Conservation (phyloP, 2,888 invertebrate genomes). For the Nowickia ferox region DNA sequence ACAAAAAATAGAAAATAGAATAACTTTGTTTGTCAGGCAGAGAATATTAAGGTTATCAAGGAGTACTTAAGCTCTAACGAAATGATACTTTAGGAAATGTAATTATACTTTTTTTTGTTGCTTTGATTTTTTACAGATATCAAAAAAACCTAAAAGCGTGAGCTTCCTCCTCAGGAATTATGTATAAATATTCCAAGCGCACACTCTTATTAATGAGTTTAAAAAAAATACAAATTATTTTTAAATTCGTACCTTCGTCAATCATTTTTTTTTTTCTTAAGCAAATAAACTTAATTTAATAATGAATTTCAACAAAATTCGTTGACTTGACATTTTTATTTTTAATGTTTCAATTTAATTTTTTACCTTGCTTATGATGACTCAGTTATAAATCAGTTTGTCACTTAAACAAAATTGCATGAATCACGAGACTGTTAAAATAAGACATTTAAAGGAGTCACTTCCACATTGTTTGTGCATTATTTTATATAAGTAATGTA, state of each 20-base stretch:
- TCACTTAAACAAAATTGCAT: constrained; percentile 22
- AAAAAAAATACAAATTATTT: too few species aligned
- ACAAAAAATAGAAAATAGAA: neutral
- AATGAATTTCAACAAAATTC: neutral
- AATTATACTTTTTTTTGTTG: too few species aligned
- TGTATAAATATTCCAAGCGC: too few species aligned
- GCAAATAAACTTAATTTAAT: neutral
- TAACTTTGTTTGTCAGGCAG: neutral
- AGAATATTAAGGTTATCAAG: neutral
- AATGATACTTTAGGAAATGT: too few species aligned
- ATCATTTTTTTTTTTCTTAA: neutral
- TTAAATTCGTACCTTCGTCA: neutral
- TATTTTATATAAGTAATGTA: too few species aligned
- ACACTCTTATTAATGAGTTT: too few species aligned
- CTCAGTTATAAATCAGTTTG: constrained; percentile 36
- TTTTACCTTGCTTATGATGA: neutral
- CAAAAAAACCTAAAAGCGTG: too few species aligned
- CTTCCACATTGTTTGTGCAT: neutral
- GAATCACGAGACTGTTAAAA: constrained; percentile 19
- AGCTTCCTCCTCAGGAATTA: too few species aligned
- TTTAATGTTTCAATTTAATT: constrained; percentile 14
- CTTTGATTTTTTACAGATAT: too few species aligned
- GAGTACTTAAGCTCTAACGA: too few species aligned
- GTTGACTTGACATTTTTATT: constrained; percentile 12
- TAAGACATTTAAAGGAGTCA: neutral